phyloP scores from a whole-genome alignment of 2,888 invertebrate species.

The Operophtera brumata region DNA sequence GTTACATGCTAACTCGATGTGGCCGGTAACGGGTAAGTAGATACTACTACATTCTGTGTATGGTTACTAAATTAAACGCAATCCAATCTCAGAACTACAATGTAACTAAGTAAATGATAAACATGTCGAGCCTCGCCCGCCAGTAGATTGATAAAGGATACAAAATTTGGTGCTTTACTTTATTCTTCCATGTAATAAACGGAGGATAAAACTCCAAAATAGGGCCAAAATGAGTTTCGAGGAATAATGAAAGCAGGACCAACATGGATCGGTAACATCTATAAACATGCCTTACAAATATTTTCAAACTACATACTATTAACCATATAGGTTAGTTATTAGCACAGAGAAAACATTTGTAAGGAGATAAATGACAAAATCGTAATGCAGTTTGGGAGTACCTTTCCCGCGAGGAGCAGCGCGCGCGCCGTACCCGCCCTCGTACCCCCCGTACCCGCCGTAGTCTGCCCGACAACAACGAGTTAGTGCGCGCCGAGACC shows the following conservation, averaged over 20 bases:
- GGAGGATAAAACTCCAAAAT: slow-evolving; percentile 8
- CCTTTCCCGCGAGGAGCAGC: slow-evolving; percentile 94
- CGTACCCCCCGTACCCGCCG: slow-evolving; percentile 93
- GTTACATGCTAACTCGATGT: slow-evolving; percentile 20
- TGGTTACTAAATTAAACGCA: slow-evolving; percentile 1
- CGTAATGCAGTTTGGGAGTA: slow-evolving; percentile 72
- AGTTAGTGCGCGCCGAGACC: slow-evolving; percentile 67
- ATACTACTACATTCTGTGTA: slow-evolving; percentile 9
- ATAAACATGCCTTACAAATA: slow-evolving; percentile 39
- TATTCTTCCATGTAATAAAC: not conserved
- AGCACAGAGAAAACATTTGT: slow-evolving; percentile 28
- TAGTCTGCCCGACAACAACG: slow-evolving; percentile 85
- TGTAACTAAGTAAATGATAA: slow-evolving; percentile 12
- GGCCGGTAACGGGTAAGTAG: slow-evolving; percentile 4
- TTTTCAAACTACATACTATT: slow-evolving; percentile 25
- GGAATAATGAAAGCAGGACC: slow-evolving; percentile 41
- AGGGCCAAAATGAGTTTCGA: slow-evolving; percentile 28
- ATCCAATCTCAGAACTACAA: slow-evolving; percentile 9
- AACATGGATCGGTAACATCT: slow-evolving; percentile 36
- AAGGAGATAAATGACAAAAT: slow-evolving; percentile 26
- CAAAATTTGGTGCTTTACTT: not conserved
- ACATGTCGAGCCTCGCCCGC: slow-evolving; percentile 34
- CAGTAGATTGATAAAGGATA: slow-evolving; percentile 8
- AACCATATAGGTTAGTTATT: slow-evolving; percentile 13
- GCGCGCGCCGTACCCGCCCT: slow-evolving; percentile 93